Evolutionary conservation across 2,888 invertebrate species (phyloP), one percentile per base, ranked within the genome.

Genomic region (Leucoptera coffeella): DNA sequence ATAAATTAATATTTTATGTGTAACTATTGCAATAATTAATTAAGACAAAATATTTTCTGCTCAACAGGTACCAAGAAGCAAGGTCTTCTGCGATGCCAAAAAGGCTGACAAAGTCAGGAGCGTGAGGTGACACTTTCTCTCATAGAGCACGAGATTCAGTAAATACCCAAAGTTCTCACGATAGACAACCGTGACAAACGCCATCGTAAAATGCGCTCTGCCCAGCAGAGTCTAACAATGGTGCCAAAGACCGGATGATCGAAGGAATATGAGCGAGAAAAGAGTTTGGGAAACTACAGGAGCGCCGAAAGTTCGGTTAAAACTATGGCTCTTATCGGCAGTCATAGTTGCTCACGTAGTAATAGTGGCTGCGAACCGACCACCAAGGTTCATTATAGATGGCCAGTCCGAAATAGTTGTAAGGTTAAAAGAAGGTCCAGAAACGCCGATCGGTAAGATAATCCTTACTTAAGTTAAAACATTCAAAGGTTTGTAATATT

Each of bases 351-450:
- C 14, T 28, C 20, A 41, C n/a, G n/a, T 37, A 49, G 23, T 14
- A 27, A 20, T 41, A 47, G 28, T 42, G 2, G 37, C 41, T 6
- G 74, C 75, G 33, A 91, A 91, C 71, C 78, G 80, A 42, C 87
- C 91, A 23, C 91, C 91, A n/a, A 75, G 85, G 34, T 92, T 92
- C 57, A 74, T 89, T 30, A 85, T 85, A 50, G 86, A 89, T 45
- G 88, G 86, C 32, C 88, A 89, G 57, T 86, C 88, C 37, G 92
- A 93, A 73, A 92, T 93, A 42, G 90, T 93, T 35, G 75, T 93
- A 42, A 77, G 89, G 50, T 69, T 92, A 45, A 89, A 88, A 57
- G 93, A 93, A 72, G 90, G 89, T 26, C 73, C 80, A 28, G 89
- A 88, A 42, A 90, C 89, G 22, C 84, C 87, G 38, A 77, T 85